A percentile compares a stretch with the other conserved stretches of the same genome.
These are phyloP conservation scores for silkworm (Bombyx mori) DNA, from an alignment of 1,140 invertebrate genomes.

Conservation along the genomic window DNA sequence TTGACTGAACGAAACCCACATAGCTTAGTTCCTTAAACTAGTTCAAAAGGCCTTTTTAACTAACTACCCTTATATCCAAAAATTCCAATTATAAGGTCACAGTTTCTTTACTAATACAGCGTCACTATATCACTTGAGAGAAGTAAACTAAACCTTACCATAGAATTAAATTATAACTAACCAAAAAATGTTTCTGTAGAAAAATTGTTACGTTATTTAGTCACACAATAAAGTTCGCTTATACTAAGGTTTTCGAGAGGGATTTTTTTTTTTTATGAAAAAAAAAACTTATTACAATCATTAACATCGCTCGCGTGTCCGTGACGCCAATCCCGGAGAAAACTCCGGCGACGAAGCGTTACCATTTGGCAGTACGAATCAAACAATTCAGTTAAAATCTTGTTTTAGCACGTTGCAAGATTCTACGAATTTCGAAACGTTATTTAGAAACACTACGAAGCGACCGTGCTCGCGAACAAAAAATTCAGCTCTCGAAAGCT, in stretches of 20 bases:
- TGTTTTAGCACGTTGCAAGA: conserved; percentile 34
- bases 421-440: conserved; percentile 37
- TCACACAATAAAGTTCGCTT: conserved; percentile 59
- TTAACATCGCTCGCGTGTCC: conserved; percentile 5
- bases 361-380: neutral
- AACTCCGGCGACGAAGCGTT: conserved; percentile 1
- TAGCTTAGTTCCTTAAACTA: conserved; percentile 52
- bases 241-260: conserved; percentile 52
- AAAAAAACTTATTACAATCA: conserved; percentile 6
- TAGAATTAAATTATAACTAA: conserved; percentile 43
- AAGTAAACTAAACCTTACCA: conserved; percentile 50
- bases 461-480: conserved; percentile 22
- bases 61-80: conserved; percentile 64
- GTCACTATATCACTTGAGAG: conserved; percentile 62
- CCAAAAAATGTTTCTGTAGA: conserved; percentile 56
- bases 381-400: conserved; percentile 48
- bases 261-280: conserved; percentile 22
- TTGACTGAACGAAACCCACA: conserved; percentile 39
- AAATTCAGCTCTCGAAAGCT: conserved; percentile 40
- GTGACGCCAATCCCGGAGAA: neutral
- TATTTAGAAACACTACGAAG: conserved; percentile 5
- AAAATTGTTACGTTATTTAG: conserved; percentile 52
- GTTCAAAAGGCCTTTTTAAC: conserved; percentile 59
- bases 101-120: conserved; percentile 52
- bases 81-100: conserved; percentile 66